phyloP scores from a whole-genome alignment of 2,113 vertebrate species.

The Crotalus tigris region DNA sequence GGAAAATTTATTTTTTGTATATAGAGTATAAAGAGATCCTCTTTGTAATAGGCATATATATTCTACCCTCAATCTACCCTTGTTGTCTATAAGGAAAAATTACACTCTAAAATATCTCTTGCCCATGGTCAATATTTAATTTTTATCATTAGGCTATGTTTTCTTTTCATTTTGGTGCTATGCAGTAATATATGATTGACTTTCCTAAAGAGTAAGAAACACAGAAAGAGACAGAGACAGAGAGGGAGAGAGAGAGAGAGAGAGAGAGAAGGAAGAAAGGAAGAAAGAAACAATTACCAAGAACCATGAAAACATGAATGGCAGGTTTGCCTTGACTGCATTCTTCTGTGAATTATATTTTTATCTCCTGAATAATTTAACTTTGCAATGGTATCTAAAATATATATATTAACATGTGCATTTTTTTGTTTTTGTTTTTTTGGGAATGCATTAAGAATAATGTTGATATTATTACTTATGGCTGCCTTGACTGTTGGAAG shows the following conservation, averaged over 20 bases:
- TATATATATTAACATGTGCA: neutral
- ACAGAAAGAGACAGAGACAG: neutral
- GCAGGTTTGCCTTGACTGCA: slow-evolving; percentile 16
- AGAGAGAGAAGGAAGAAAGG: too few relatives aligned
- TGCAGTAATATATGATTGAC: neutral
- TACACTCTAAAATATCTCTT: neutral
- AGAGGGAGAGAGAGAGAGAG: neutral
- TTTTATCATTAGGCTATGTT: neutral
- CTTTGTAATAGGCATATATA: neutral
- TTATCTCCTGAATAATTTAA: slow-evolving; percentile 29
- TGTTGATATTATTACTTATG: slow-evolving; percentile 21
- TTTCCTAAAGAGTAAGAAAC: neutral
- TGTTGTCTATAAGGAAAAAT: neutral
- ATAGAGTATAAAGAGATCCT: neutral
- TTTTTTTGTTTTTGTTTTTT: slow-evolving; percentile 5
- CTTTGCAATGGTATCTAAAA: slow-evolving; percentile 35
- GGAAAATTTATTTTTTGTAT: neutral
- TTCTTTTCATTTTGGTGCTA: slow-evolving; percentile 17
- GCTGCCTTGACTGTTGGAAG: neutral
- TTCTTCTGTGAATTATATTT: slow-evolving; percentile 33
- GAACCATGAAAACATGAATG: slow-evolving; percentile 8
- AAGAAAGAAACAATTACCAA: neutral
- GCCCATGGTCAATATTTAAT: slow-evolving; percentile 34
- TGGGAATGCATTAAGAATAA: slow-evolving; percentile 35
- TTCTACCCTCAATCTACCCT: neutral